Evolutionary conservation across 2,113 vertebrate species (phyloP).

Genomic region (Archocentrus centrarchus): DNA sequence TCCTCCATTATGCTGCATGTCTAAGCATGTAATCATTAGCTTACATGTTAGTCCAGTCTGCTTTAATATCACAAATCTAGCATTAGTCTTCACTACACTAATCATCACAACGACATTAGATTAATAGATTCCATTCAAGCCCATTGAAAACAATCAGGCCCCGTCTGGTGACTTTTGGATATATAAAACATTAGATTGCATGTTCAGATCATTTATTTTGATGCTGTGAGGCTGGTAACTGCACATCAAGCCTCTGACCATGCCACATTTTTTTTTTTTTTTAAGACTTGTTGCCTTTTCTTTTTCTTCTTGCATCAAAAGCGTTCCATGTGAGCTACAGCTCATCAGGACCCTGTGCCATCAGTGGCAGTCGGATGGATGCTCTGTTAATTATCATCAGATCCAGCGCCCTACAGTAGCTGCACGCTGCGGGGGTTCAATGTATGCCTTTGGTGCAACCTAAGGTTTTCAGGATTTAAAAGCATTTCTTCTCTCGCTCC

Average conservation of each 20-base stretch:
- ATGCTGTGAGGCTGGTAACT: neutral
- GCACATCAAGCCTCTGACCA: conserved; percentile 1
- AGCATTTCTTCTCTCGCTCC: conserved; percentile 36
- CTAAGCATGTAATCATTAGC: neutral
- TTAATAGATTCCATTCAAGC: neutral
- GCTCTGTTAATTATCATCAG: conserved; percentile 55
- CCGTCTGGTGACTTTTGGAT: neutral
- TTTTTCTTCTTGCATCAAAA: conserved; percentile 34
- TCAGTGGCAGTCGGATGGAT: conserved; percentile 35
- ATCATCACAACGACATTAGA: neutral
- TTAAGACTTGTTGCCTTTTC: neutral
- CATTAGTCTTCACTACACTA: too few relatives aligned
- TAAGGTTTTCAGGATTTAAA: conserved; percentile 56
- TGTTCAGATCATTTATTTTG: neutral
- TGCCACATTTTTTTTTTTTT: neutral
- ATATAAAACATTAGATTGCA: neutral
- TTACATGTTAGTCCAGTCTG: neutral
- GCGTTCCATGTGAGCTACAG: conserved; percentile 32
- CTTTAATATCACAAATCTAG: too few relatives aligned
- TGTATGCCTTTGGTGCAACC: conserved; percentile 37
- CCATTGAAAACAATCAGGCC: neutral
- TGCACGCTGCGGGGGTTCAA: conserved; percentile 21
- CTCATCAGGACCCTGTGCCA: conserved; percentile 41
- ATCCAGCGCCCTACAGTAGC: conserved; percentile 21
- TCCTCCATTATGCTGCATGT: neutral